Conservation (phyloP, 2,113 vertebrate genomes). For the Bungarus multicinctus region DNA sequence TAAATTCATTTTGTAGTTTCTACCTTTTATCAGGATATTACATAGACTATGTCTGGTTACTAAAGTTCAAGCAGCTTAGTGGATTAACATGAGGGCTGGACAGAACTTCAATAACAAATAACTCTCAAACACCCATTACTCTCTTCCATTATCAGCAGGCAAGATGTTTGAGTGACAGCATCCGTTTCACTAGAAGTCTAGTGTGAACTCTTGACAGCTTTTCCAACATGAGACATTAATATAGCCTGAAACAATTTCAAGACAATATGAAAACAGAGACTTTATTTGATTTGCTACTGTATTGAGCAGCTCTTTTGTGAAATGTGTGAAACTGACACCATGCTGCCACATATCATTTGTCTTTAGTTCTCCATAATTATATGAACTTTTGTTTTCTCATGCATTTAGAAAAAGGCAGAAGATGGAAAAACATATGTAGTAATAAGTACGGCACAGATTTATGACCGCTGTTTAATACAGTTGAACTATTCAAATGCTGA, state of each 20-base stretch:
- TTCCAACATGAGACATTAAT: constrained; percentile 24
- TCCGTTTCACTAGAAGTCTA: constrained; percentile 24
- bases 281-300: constrained; percentile 48
- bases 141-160: constrained; percentile 55
- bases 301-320: constrained; percentile 37
- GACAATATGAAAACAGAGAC: constrained; percentile 38
- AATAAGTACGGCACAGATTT: background rate
- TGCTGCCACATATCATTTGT: constrained; percentile 28
- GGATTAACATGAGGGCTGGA: constrained; percentile 60
- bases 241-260: constrained; percentile 23
- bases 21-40: constrained; percentile 52
- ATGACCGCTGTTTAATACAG: background rate
- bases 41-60: constrained; percentile 47
- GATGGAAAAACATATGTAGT: background rate
- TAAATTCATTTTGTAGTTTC: constrained; percentile 47
- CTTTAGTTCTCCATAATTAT: constrained; percentile 10
- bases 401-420: background rate
- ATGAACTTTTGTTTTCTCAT: background rate
- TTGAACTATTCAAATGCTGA: background rate
- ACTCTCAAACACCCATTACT: constrained; percentile 58
- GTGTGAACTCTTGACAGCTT: background rate
- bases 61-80: constrained; percentile 54
- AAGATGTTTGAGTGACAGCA: constrained; percentile 56
- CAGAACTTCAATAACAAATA: constrained; percentile 67
- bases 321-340: background rate